phyloP scores from a whole-genome alignment of 2,797 vertebrate genomes.

The Helarctos malayanus region DNA sequence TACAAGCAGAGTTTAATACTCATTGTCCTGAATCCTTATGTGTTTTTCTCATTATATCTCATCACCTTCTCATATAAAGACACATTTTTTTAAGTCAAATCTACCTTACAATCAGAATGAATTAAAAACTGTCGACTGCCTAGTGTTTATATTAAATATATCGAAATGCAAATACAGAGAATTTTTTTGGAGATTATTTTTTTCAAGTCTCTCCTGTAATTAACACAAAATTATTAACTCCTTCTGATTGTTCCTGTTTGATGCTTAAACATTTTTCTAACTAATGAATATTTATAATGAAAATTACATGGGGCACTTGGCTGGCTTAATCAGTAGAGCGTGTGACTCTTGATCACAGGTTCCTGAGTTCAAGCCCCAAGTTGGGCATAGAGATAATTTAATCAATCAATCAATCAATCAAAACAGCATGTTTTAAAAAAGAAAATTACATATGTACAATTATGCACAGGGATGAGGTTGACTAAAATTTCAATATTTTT shows the following conservation, averaged over 20 bases:
- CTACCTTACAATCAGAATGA: not conserved
- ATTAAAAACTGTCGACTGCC: not conserved
- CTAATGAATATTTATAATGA: not conserved
- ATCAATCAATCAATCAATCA: not conserved
- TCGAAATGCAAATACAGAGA: not conserved
- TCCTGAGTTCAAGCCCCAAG: not conserved
- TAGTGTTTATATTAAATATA: not conserved
- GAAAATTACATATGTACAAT: not conserved
- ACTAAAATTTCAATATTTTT: constrained; percentile 27
- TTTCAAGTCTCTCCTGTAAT: not conserved
- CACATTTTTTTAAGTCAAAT: not conserved
- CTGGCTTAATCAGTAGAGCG: not conserved
- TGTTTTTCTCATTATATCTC: not conserved
- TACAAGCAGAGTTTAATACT: not conserved
- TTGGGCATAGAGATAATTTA: not conserved
- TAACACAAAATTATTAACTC: not conserved
- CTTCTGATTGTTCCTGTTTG: not conserved
- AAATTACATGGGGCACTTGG: not conserved
- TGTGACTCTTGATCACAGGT: not conserved
- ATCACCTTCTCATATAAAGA: not conserved
- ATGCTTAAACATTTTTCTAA: not conserved
- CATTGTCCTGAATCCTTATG: not conserved
- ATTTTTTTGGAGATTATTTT: not conserved
- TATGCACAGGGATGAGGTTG: not conserved
- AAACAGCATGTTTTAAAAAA: not conserved